Evolutionary conservation across 1,140 invertebrate species (phyloP), one percentile per base, ranked within the genome.

Genomic region (Drosophila saltans): DNA sequence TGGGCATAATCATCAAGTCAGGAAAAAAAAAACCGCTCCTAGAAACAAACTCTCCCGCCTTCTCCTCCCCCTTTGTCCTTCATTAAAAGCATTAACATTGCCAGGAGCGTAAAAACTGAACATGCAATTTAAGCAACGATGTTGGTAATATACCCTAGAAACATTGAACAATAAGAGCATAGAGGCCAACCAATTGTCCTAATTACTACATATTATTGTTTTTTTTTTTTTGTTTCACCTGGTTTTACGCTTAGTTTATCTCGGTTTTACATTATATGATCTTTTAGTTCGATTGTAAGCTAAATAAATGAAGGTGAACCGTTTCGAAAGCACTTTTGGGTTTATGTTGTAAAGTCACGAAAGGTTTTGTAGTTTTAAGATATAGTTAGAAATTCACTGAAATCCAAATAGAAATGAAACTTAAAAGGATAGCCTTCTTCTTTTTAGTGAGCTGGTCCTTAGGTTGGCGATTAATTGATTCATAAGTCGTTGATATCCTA

Each of bases 31-130:
- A 75, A 59, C 72, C 64, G 55, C 61, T 43, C 39, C 52, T n/a
- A 69, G 16, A 21, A 55, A 40, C 73, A 59, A 77, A 43, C 60
- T 67, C 73, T 60, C 61, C 52, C 0, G 4, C 26, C 40, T 24
- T 26, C 5, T 61, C 28, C 43, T 61, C 26, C 40, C 21, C 26
- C 45, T 61, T 67, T 45, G 39, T 78, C 66, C 55, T 65, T 64
- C 72, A 70, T 88, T 82, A 76, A 85, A 82, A 79, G 83, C 83
- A 88, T 88, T 85, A 82, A 79, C 73, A 79, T 70, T 63, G 78
- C 78, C 75, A 58, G 67, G 71, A 75, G 66, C 73, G 78, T 67
- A 56, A 59, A 65, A 68, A 77, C 71, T 82, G 80, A 86, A 85
- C 75, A 81, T 85, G 81, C 81, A 85, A 85, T 82, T 82, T 81